Evolutionary conservation across 2,113 vertebrate species (phyloP).

Genomic region (Nyctereutes procyonoides): DNA sequence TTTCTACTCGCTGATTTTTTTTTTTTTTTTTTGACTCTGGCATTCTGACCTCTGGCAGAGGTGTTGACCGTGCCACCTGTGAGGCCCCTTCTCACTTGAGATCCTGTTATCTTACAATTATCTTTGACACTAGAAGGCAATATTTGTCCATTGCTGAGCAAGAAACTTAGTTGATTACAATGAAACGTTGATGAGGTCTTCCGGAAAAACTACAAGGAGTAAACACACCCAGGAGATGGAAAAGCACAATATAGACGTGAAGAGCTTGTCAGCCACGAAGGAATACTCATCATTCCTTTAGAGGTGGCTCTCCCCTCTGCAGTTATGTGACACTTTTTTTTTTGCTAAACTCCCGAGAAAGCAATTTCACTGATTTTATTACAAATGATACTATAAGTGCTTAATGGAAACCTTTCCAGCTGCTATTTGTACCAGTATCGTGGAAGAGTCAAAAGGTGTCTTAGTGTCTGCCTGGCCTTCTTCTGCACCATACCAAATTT

Average conservation of each 20-base stretch:
- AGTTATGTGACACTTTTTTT: not conserved
- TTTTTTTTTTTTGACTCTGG: not conserved
- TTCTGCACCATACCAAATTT: not conserved
- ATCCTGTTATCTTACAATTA: not conserved
- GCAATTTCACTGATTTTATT: not conserved
- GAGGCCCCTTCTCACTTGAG: not conserved
- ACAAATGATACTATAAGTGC: not conserved
- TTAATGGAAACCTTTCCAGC: not conserved
- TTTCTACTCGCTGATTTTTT: not conserved
- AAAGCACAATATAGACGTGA: not conserved
- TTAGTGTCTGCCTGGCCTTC: not conserved
- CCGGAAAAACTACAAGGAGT: constrained; percentile 4
- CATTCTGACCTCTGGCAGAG: not conserved
- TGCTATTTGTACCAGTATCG: not conserved
- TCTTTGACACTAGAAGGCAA: not conserved
- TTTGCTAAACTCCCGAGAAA: not conserved
- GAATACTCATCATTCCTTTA: not conserved
- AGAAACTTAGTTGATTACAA: constrained; percentile 21
- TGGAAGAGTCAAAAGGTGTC: not conserved
- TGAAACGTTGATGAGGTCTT: constrained; percentile 18
- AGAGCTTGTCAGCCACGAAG: not conserved
- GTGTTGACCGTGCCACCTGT: not conserved
- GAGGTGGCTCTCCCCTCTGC: not conserved
- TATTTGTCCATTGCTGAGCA: not conserved
- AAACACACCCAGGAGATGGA: not conserved